Conservation (phyloP, 2,888 invertebrate genomes). For the Bellardia pandia region DNA sequence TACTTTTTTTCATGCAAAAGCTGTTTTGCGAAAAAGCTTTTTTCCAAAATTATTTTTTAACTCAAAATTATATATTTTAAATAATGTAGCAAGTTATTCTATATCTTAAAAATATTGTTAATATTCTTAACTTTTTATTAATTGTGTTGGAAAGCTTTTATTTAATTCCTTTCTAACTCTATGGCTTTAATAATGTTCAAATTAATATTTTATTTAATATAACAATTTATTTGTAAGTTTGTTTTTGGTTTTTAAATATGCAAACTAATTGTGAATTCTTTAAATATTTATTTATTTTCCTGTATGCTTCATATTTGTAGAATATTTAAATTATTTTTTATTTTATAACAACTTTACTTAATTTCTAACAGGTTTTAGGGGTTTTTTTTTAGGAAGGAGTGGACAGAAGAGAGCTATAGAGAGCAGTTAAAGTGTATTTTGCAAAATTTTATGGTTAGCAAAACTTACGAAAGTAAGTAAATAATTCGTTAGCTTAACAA, state of each 20-base stretch:
- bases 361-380: neutral
- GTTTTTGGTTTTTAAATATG: no score
- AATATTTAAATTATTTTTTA: neutral
- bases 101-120: no score
- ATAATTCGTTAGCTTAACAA: conserved; percentile 62
- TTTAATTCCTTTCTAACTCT: neutral
- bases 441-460: neutral
- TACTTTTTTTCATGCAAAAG: no score
- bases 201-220: no score
- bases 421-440: neutral
- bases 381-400: neutral
- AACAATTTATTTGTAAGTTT: no score
- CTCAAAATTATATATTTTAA: no score
- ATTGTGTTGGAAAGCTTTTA: conserved; percentile 9
- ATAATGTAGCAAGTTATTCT: no score
- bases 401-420: neutral
- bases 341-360: conserved; percentile 1
- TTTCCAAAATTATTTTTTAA: no score
- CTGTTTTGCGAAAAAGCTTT: no score
- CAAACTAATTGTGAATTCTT: neutral
- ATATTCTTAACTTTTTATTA: no score
- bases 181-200: neutral
- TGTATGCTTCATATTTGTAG: neutral
- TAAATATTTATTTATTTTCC: neutral
- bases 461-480: conserved; percentile 18